Base-by-base conservation (phyloP, 2,113 vertebrate species). In the Dipodomys stephensi region DNA sequence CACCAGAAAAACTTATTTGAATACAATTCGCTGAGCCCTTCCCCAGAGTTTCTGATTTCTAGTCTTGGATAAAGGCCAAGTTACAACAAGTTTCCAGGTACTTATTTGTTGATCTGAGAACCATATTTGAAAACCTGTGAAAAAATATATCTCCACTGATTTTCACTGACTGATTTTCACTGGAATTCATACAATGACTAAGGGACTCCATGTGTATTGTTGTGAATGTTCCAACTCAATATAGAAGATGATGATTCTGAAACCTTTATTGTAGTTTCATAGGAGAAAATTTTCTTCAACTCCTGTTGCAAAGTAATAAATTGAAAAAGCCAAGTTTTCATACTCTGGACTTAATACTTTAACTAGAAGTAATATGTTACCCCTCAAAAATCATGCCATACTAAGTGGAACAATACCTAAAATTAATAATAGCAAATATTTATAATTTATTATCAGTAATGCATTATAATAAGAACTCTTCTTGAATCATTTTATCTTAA, bases 401-500 rank as follows among this genome's bases (percentile, higher is more conserved):
- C 0, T 22, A 81, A 81, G 77, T 6, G 7, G 19, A 60, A 13
- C 27, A 90, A 83, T 4, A 83, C 2, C 46, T 49, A 71, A 92
- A 77, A 72, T 68, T 30, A 92, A 81, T n/a, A 72, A 46, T 76
- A 27, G 68, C 60, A 32, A 49, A 84, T 69, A 87, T 18, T 57
- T 19, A 88, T 64, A 73, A 60, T 64, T 82, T 93, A 80, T 46
- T 60, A 74, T 20, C 57, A 10, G 15, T 18, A 83, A 39, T 28
- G 44, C 9, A 62, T 4, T 69, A 2, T 64, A 64, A 18, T 86
- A 72, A 82, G 65, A 13, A 87, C 16, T 76, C 93, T 60, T 28
- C 15, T 28, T 88, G 27, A 91, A 85, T 78, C 83, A 53, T 35
- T 13, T 93, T 32, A 57, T 49, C 82, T 81, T 83, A 69, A 69